phyloP scores from a whole-genome alignment of 37 sponge, comb jelly and placozoan genomes.

The Hormiphora californensis region DNA sequence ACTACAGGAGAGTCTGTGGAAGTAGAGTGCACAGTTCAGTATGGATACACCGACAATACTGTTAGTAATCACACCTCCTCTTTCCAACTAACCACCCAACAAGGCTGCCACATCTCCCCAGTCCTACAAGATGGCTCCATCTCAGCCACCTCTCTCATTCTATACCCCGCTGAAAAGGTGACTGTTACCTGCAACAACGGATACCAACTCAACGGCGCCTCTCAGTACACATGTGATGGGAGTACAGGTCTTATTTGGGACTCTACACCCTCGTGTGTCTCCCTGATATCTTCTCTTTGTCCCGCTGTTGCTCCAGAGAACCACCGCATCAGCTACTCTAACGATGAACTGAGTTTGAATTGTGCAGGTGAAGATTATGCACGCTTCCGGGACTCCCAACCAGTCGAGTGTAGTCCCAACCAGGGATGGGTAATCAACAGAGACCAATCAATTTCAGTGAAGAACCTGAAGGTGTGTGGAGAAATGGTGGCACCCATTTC shows the following conservation, averaged over 20 bases:
- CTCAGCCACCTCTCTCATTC: not conserved
- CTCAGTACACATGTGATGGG: not conserved
- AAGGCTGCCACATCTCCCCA: not conserved
- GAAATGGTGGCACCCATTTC: not conserved
- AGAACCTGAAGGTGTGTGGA: not conserved
- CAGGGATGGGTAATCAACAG: not conserved
- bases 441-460: not conserved
- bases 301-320: not conserved
- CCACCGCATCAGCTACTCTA: not conserved
- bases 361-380: not conserved
- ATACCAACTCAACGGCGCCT: not conserved
- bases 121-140: not conserved
- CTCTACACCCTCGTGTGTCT: not conserved
- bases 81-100: no score
- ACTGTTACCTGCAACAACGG: slow-evolving; percentile 6
- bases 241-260: not conserved
- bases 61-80: no score
- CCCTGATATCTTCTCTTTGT: not conserved
- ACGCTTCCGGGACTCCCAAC: not conserved
- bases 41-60: no score
- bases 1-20: no score
- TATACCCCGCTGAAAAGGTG: not conserved
- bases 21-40: no score
- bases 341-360: not conserved
- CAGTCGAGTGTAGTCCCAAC: not conserved